Evolutionary conservation across 2,797 vertebrate genomes (phyloP).

Genomic region (Rhadinocentrus ornatus): DNA sequence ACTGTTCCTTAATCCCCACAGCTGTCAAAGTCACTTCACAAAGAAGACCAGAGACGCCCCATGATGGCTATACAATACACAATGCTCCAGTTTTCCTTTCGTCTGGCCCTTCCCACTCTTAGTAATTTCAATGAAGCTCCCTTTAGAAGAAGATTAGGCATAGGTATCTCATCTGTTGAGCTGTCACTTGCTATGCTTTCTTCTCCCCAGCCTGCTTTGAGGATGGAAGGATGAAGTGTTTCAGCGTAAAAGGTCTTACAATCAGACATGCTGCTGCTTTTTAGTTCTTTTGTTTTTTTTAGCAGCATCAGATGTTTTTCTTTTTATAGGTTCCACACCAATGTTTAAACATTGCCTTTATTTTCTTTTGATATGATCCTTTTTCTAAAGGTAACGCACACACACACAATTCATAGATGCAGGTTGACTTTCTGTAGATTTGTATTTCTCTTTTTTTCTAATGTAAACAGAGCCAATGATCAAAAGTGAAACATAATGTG

Average conservation of each 20-base stretch:
- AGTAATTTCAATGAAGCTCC: constrained; percentile 67
- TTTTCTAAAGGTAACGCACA: not conserved
- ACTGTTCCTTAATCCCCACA: constrained; percentile 74
- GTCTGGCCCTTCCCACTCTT: constrained; percentile 55
- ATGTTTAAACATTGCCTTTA: not conserved
- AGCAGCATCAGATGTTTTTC: constrained; percentile 38
- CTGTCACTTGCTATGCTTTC: constrained; percentile 68
- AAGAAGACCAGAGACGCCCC: constrained; percentile 61
- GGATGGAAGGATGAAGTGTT: constrained; percentile 35
- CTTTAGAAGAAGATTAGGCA: constrained; percentile 73
- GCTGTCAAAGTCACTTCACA: constrained; percentile 77
- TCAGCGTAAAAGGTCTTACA: constrained; percentile 44
- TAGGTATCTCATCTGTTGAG: constrained; percentile 76
- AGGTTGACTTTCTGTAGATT: no score
- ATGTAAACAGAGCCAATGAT: not conserved
- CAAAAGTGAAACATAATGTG: not conserved
- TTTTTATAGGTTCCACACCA: not conserved
- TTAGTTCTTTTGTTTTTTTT: constrained; percentile 17
- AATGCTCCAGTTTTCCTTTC: constrained; percentile 68
- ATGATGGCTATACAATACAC: constrained; percentile 68
- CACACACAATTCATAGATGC: no score
- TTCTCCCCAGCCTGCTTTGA: constrained; percentile 43
- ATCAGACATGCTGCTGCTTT: constrained; percentile 18
- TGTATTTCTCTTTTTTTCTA: not conserved
- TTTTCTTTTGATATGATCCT: not conserved